These are phyloP conservation scores for Meleagris gallopavo DNA, from an alignment of 2,113 vertebrate genomes.

Conservation along the genomic window DNA sequence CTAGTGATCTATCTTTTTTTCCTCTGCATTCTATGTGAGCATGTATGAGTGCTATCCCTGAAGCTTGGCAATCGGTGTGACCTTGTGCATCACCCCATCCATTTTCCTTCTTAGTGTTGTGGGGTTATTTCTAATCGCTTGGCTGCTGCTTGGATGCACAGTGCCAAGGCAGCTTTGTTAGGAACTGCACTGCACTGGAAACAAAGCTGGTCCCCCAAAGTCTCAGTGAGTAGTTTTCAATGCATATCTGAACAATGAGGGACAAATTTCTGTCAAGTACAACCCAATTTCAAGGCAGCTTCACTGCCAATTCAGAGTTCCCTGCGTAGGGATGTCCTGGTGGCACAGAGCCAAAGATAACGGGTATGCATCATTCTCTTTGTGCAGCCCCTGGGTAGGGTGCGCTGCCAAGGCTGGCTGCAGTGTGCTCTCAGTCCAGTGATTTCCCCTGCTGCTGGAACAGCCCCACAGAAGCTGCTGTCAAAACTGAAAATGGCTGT, in stretches of 20 bases:
- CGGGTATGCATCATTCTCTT: neutral
- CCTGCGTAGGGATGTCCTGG: neutral
- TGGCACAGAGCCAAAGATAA: neutral
- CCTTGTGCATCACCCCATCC: neutral
- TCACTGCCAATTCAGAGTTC: neutral
- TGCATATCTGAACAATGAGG: neutral
- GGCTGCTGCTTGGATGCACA: neutral
- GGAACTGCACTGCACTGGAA: neutral
- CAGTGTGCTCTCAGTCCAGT: neutral
- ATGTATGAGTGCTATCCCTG: neutral
- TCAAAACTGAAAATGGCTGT: neutral
- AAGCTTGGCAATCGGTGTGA: neutral
- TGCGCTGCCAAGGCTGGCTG: neutral
- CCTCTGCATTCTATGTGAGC: neutral
- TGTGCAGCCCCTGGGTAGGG: neutral
- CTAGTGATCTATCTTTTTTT: neutral
- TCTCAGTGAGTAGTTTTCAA: neutral
- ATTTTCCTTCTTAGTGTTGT: neutral
- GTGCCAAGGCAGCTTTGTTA: neutral
- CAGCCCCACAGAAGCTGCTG: neutral
- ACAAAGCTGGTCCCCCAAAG: neutral
- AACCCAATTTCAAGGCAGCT: neutral
- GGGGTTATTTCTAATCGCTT: neutral
- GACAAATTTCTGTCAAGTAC: neutral
- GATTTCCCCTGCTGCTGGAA: conserved; percentile 21